A percentile compares a stretch with the other conserved stretches of the same genome.
Conservation (phyloP, 2,888 invertebrate genomes). For the Branchellion lobata region DNA sequence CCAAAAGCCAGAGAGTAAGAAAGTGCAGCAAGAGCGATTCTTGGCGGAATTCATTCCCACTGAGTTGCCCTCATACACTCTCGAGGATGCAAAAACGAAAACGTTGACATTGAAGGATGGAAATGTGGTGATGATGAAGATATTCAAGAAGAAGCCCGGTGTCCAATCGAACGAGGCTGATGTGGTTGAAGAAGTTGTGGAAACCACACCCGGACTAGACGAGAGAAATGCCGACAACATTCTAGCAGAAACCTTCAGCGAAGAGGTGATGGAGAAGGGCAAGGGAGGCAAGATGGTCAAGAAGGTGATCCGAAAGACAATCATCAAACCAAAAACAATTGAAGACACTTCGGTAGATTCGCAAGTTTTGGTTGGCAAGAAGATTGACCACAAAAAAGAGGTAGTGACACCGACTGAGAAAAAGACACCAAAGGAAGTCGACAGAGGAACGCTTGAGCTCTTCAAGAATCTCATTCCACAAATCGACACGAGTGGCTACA, state of each 20-base stretch:
- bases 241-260: not conserved
- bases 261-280: not conserved
- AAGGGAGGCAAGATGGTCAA: not conserved
- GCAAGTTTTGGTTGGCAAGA: too few species aligned
- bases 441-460: not conserved
- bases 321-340: slow-evolving; percentile 18
- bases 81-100: not conserved
- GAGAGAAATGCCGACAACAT: not conserved
- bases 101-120: not conserved
- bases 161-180: not conserved
- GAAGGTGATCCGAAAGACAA: slow-evolving; percentile 23
- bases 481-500: not conserved
- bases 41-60: not conserved
- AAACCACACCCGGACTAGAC: not conserved
- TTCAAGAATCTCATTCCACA: not conserved
- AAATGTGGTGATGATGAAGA: not conserved
- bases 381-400: not conserved
- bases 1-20: not conserved
- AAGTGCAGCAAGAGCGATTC: not conserved
- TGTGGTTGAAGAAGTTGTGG: not conserved
- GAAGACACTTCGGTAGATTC: not conserved
- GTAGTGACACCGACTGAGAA: not conserved
- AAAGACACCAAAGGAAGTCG: not conserved
- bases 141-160: not conserved
- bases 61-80: not conserved